Evolutionary conservation across 92 coral and sea anemone species (phyloP), one percentile per base, ranked within the genome.

Genomic region (Muricea muricata): DNA sequence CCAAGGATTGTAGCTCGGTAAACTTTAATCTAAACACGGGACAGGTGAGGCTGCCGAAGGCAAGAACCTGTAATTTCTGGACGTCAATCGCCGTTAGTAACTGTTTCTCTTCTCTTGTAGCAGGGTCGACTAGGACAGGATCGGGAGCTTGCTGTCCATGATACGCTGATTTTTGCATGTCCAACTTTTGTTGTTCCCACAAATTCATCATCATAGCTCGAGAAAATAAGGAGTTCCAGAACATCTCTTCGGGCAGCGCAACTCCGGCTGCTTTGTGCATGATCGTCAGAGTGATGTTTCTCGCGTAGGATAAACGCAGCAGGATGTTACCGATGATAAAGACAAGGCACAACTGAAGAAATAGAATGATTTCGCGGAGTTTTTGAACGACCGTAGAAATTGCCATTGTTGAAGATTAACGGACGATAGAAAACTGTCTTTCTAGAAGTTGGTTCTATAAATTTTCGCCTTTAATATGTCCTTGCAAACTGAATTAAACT

Each of bases 11-110:
- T 40, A 97, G 89, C 79, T 97, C 91, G 55, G 56, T 79, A 80
- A 89, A 77, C 67, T 91, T 92, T 50, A 91, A 87, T 89, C 93
- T 81, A 47, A 97, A 97, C 65, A 95, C 97, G 12, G 99, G 99
- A 80, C 99, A 97, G 28, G 98, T 87, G 82, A 93, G 90, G 50
- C 99, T 97, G 65, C 99, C 93, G 66, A 97, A 93, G 69, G 93
- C 94, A 21, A 97, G 90, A 6, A 97, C 92, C 21, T 94, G 94
- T 48, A 97, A 97, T 42, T 94, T 95, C 70, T 83, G 78, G 11
- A 90, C 93, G n/a, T 80, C 89, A 85, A 89, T 79, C 57, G 83
- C 78, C 65, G 89, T 94, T 65, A 91, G 81, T 28, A 97, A 87
- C 32, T 84, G 92, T 56, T 58, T 65, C 41, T 82, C 31, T 20